These are phyloP conservation scores for Trachymyrmex septentrionalis DNA, from an alignment of 1,140 invertebrate species.

Conservation along the genomic window DNA sequence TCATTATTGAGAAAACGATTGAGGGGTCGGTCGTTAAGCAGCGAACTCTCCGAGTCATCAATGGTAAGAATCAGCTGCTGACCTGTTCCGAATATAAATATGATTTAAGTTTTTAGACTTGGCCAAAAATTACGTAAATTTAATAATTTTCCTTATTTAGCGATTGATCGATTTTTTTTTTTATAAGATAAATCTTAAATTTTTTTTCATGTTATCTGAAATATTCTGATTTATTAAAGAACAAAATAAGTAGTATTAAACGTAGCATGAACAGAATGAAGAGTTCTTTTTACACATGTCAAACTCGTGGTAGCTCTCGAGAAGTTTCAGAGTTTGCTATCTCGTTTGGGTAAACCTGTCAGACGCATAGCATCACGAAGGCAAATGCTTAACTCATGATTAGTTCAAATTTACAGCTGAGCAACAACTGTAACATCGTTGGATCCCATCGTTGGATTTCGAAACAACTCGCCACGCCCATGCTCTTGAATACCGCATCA, in stretches of 20 bases:
- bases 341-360: conserved; percentile 58
- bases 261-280: neutral
- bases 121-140: neutral
- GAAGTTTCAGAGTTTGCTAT: conserved; percentile 34
- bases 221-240: neutral
- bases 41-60: conserved; percentile 48
- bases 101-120: neutral
- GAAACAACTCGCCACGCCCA: conserved; percentile 64
- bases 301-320: conserved; percentile 31
- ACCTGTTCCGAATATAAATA: conserved; percentile 44
- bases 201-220: neutral
- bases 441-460: neutral
- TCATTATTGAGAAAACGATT: conserved; percentile 75
- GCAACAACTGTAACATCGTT: conserved; percentile 44
- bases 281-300: conserved; percentile 11
- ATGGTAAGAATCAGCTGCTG: conserved; percentile 13
- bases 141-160: neutral
- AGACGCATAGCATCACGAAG: neutral
- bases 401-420: conserved; percentile 64
- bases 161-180: neutral
- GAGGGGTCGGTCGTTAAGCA: conserved; percentile 69
- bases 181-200: neutral
- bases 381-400: conserved; percentile 56
- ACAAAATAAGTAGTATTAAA: neutral
- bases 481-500: conserved; percentile 42